Evolutionary conservation across 1,140 invertebrate genomes (phyloP).

Genomic region (Drosophila kepulauana): DNA sequence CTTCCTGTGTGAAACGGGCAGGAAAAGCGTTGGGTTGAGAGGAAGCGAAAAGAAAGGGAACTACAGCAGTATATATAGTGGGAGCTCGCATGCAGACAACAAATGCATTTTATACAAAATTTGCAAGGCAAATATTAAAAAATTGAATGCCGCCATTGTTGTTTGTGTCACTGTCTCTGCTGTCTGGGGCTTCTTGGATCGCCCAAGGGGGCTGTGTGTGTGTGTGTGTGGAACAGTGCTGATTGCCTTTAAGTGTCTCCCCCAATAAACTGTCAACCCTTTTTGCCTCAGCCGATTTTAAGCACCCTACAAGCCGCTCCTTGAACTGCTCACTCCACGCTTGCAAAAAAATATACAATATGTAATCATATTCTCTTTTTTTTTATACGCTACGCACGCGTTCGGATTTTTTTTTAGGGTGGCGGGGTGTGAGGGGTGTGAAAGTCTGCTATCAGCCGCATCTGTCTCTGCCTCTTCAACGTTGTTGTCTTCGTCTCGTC

Average conservation of each 20-base stretch:
- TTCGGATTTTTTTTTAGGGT: slow-evolving; percentile 29
- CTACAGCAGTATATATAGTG: neutral
- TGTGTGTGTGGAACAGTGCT: slow-evolving; percentile 17
- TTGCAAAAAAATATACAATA: slow-evolving; percentile 54
- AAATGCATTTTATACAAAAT: slow-evolving; percentile 80
- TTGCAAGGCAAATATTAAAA: slow-evolving; percentile 83
- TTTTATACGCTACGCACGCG: slow-evolving; percentile 68
- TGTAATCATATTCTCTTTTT: slow-evolving; percentile 72
- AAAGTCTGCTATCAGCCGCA: slow-evolving; percentile 77
- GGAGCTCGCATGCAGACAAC: slow-evolving; percentile 68
- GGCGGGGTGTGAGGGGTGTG: slow-evolving; percentile 41
- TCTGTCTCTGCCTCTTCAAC: slow-evolving; percentile 54
- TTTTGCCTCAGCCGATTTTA: slow-evolving; percentile 33
- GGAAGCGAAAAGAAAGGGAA: neutral
- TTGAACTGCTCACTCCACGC: too few relatives aligned
- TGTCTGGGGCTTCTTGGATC: slow-evolving; percentile 30
- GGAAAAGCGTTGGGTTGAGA: neutral
- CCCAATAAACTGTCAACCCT: slow-evolving; percentile 70
- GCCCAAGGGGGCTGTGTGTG: slow-evolving; percentile 3
- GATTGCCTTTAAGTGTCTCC: slow-evolving; percentile 74
- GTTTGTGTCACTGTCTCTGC: slow-evolving; percentile 47
- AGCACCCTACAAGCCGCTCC: neutral
- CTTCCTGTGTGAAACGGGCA: slow-evolving; percentile 11
- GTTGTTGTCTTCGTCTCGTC: slow-evolving; percentile 13
- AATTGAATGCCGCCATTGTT: slow-evolving; percentile 76